Conservation (phyloP, 2,797 vertebrate genomes). For the Tapirus indicus region DNA sequence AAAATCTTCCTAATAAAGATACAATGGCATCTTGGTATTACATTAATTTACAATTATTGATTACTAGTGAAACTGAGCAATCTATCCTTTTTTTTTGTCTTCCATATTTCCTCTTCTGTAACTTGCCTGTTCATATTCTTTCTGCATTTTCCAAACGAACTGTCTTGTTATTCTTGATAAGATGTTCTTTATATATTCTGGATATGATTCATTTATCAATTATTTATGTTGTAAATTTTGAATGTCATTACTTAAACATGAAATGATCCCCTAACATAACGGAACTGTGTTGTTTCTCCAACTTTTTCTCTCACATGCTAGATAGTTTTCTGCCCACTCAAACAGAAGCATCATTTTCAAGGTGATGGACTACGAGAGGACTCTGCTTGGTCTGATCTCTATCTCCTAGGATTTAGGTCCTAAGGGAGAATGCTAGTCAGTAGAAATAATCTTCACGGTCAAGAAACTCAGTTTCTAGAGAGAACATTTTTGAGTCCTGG, state of each 20-base stretch:
- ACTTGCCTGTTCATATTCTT: not conserved
- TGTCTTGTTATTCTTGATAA: not conserved
- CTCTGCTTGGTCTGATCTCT: not conserved
- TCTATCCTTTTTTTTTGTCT: not conserved
- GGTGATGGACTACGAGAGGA: not conserved
- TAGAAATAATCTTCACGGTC: not conserved
- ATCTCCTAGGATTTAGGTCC: not conserved
- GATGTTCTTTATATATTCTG: not conserved
- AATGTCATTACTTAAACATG: not conserved
- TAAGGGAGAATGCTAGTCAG: not conserved
- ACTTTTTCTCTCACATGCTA: not conserved
- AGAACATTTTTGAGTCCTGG: not conserved
- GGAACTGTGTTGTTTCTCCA: not conserved
- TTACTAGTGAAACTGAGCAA: not conserved
- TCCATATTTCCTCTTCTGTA: not conserved
- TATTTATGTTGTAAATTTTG: not conserved
- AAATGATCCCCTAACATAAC: not conserved
- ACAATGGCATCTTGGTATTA: not conserved
- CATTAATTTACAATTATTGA: not conserved
- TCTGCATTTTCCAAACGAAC: not conserved
- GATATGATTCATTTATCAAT: not conserved
- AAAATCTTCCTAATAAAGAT: not conserved
- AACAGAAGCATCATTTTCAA: not conserved
- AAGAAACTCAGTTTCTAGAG: not conserved
- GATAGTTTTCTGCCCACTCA: not conserved